Evolutionary conservation across 2,113 vertebrate species (phyloP), one percentile per base, ranked within the genome.

Genomic region (Coregonus clupeaformis): DNA sequence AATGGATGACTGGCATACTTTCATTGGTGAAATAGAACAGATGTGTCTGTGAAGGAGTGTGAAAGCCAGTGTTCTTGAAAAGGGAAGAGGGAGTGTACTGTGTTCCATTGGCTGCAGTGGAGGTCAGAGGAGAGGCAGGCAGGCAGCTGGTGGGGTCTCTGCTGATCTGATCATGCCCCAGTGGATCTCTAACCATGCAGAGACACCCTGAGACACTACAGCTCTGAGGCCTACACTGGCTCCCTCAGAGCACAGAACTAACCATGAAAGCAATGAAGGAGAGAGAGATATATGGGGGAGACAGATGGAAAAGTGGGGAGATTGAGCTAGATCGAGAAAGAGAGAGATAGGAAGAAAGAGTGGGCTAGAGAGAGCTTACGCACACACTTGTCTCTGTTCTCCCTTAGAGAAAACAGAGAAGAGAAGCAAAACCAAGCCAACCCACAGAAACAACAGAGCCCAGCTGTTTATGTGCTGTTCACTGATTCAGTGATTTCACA

Each of bases 81-180:
- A 84, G 77, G 83, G 73, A 75, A 73, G 65, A 42, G 65, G 65
- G 16, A n/a, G 30, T 20, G 65, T 29, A 32, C 24, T 25, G 25
- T 14, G 62, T 47, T 67, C 76, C 29, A 32, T 25, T 62, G 72
- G 78, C 77, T 32, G 22, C 64, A 11, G 77, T 52, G 59, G 71
- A 82, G 86, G 83, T 84, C 82, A 82, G 80, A 76, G 74, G 79
- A 13, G 82, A 85, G 49, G 25, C 5, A 65, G 27, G 25, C 13
- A 29, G 30, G 30, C 90, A 92, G 90, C 85, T 90, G 91, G 85
- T 18, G 71, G 57, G 73, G 82, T 84, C 81, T 80, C 80, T 13
- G n/a, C 29, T 24, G 86, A 64, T 36, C 36, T 20, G 36, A 42
- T 63, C 75, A 65, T 69, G 72, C 75, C 60, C 68, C 3, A 42